Base-by-base conservation (phyloP, 2,888 invertebrate genomes). In the Marasmarcha lunaedactyla region DNA sequence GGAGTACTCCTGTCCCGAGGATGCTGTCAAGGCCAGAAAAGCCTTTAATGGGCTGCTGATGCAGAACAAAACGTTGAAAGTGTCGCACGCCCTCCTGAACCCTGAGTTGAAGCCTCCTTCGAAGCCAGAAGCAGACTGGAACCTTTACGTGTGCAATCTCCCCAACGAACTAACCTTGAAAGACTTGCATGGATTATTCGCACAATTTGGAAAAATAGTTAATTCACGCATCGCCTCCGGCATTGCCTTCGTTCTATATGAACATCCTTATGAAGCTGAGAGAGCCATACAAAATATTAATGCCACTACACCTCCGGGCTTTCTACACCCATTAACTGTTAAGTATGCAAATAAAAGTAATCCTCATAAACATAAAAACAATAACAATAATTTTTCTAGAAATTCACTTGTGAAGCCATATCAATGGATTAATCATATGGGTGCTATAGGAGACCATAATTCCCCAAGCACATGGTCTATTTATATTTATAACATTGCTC, bases 261-360 rank as follows among this genome's bases (percentile, higher is more conserved):
- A 85, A 55, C 78, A 83, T 42, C 84, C 84, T 49, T 78, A 72
- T 55, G 84, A 84, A 60, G 84, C 83, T 38, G 84, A 84, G 52
- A 63, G 81, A 56, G 85, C 85, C 45, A 81, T 84, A 46, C 79
- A 79, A 55, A 81, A 66, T 54, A 69, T 83, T 45, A 79, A 83
- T 68, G 83, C 68, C 45, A 61, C 74, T 44, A 81, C 79, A 46
- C 85, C 85, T 30, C 81, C 84, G 45, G 84, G 84, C 51, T 84
- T 84, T 71, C 52, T 84, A 67, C 83, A 84, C 58, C 84, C 84
- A 42, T 64, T 85, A 66, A 84, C 84, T 63, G 85, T 85, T 72
- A 85, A 84, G 79, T 85, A 81, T 63, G 85, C 85, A 59, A 84
- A 85, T 74, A 84, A 85, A 70, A 79, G 84, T 71, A 84, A 84